These are phyloP conservation scores for Melangyna quadrimaculata DNA, from an alignment of 2,888 invertebrate genomes.

Conservation along the genomic window DNA sequence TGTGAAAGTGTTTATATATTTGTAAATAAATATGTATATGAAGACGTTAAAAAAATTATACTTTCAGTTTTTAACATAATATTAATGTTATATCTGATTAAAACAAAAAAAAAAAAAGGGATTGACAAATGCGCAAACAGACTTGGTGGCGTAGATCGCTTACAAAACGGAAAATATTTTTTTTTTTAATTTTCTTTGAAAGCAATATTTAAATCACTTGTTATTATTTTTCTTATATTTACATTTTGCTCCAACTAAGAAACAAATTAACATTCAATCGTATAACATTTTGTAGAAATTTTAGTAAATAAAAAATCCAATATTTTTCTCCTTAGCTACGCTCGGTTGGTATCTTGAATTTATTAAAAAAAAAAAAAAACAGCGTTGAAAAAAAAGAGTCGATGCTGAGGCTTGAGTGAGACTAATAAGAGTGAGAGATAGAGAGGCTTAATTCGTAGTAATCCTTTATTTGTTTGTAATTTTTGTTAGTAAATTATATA, in stretches of 20 bases:
- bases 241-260: slow-evolving; percentile 13
- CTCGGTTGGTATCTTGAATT: not conserved
- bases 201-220: not conserved
- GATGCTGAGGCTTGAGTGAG: not conserved
- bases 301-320: not conserved
- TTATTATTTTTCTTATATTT: slow-evolving; percentile 2
- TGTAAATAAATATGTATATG: slow-evolving; percentile 70
- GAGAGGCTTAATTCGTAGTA: slow-evolving; percentile 53
- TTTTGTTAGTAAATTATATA: slow-evolving; percentile 62
- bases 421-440: slow-evolving; percentile 13
- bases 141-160: slow-evolving; percentile 2
- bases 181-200: not conserved
- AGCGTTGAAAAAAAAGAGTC: not conserved
- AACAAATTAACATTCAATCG: not conserved
- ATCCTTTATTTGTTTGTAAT: slow-evolving; percentile 70
- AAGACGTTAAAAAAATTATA: slow-evolving; percentile 59
- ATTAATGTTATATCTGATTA: slow-evolving; percentile 2
- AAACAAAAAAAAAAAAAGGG: slow-evolving; percentile 28
- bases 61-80: slow-evolving; percentile 39
- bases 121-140: slow-evolving; percentile 29
- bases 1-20: slow-evolving; percentile 57
- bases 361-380: not conserved
- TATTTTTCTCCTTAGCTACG: not conserved
- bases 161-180: not conserved
- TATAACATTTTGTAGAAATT: not conserved